Percentiles rank a stretch among this genome's conserved stretches.
Evolutionary conservation across 2,113 vertebrate species (phyloP).

Genomic region (Cygnus buccinator): DNA sequence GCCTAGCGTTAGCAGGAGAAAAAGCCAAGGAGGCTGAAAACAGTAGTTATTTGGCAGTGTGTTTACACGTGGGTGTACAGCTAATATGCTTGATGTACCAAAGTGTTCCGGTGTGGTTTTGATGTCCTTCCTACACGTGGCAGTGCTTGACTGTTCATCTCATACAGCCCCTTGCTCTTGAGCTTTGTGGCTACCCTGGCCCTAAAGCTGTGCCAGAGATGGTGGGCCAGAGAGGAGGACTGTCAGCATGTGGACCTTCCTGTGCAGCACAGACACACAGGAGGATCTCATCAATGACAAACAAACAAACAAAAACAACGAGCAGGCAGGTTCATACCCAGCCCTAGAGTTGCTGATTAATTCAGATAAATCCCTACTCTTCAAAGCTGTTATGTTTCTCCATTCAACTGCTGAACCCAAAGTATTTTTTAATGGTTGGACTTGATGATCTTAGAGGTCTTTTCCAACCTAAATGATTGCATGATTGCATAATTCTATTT

Average conservation of each 20-base stretch:
- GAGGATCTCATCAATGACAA: neutral
- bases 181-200: neutral
- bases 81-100: neutral
- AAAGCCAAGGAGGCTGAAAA: neutral
- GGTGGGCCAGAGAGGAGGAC: rapidly evolving
- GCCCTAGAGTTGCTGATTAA: neutral
- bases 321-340: neutral
- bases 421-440: neutral
- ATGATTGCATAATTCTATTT: neutral
- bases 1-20: rapidly evolving
- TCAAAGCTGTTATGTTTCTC: neutral
- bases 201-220: rapidly evolving
- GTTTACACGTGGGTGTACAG: neutral
- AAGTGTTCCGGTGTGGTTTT: neutral
- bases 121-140: neutral
- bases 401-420: neutral
- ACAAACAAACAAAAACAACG: neutral
- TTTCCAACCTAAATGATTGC: too few species aligned
- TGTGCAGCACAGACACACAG: neutral
- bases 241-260: neutral
- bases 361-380: neutral
- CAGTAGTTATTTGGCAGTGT: neutral
- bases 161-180: neutral
- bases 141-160: neutral
- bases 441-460: too few species aligned